Evolutionary conservation across 2,888 invertebrate species (phyloP).

Genomic region (Fabriciana adippe): DNA sequence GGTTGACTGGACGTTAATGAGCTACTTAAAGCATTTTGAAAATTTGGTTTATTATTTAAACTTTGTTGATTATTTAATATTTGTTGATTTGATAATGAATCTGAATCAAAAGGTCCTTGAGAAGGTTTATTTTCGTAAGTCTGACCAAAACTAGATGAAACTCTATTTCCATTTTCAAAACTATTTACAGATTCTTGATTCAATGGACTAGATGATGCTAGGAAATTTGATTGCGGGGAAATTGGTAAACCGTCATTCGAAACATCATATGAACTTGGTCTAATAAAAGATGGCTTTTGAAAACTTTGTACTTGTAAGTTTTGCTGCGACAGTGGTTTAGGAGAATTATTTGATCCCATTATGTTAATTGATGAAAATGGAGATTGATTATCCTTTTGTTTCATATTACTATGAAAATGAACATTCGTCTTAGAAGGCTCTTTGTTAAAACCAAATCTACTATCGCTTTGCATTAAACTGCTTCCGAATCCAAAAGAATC

Average conservation of each 20-base stretch:
- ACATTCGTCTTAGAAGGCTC: conserved; percentile 46
- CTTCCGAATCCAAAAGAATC: conserved; percentile 37
- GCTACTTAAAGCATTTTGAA: conserved; percentile 8
- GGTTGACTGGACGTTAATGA: conserved; percentile 2
- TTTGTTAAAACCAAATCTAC: conserved; percentile 45
- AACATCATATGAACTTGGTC: conserved; percentile 30
- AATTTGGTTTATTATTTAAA: not conserved
- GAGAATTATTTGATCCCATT: not conserved
- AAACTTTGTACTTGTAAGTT: conserved; percentile 27
- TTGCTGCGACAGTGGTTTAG: conserved; percentile 35
- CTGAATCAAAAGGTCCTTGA: not conserved
- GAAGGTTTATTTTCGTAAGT: not conserved
- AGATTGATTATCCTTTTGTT: conserved; percentile 31
- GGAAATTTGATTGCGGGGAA: not conserved
- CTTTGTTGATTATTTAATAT: not conserved
- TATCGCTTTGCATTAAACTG: conserved; percentile 17
- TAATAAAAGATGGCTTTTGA: conserved; percentile 9
- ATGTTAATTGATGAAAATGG: not conserved
- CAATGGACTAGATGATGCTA: not conserved
- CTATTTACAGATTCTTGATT: conserved; percentile 3
- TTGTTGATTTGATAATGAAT: conserved; percentile 1
- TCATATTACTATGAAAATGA: not conserved
- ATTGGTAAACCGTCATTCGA: conserved; percentile 11
- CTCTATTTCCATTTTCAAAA: conserved; percentile 4
- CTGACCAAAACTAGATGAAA: not conserved